A percentile compares a stretch with the other conserved stretches of the same genome.
phyloP scores from a whole-genome alignment of 1,140 invertebrate species.

The Daktulosphaira vitifoliae region DNA sequence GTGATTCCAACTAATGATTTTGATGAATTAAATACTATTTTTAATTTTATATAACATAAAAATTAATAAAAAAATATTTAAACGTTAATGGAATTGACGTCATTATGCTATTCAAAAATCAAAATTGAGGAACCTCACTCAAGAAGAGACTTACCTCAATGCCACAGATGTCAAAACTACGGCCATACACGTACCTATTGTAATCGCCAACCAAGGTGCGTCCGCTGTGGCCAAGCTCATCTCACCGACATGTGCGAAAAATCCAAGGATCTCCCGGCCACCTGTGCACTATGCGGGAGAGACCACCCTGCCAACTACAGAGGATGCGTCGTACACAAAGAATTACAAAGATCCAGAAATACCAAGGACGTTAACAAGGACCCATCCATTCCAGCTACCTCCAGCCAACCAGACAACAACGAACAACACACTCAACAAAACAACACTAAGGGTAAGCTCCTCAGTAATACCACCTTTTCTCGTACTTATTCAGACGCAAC shows the following conservation, averaged over 20 bases:
- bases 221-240: conserved; percentile 43
- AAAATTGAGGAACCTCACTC: conserved; percentile 40
- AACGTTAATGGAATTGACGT: too few relatives aligned
- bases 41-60: too few relatives aligned
- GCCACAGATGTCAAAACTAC: conserved; percentile 21
- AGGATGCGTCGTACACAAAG: conserved; percentile 16
- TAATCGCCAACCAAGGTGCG: conserved; percentile 38
- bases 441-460: not conserved
- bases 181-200: conserved; percentile 41
- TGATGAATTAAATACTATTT: too few relatives aligned
- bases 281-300: conserved; percentile 38
- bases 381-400: too few relatives aligned
- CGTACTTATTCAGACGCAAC: not conserved
- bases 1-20: too few relatives aligned
- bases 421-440: not conserved
- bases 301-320: conserved; percentile 43
- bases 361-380: too few relatives aligned
- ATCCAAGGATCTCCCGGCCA: conserved; percentile 35
- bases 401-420: not conserved
- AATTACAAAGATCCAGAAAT: conserved; percentile 4
- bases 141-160: conserved; percentile 40
- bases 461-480: not conserved
- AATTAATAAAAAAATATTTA: too few relatives aligned
- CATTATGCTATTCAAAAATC: conserved; percentile 34
- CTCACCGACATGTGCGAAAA: conserved; percentile 42